Percentiles rank a stretch among this genome's conserved stretches.
Conservation (phyloP, 2,113 vertebrate genomes). For the Ammodytes marinus region DNA sequence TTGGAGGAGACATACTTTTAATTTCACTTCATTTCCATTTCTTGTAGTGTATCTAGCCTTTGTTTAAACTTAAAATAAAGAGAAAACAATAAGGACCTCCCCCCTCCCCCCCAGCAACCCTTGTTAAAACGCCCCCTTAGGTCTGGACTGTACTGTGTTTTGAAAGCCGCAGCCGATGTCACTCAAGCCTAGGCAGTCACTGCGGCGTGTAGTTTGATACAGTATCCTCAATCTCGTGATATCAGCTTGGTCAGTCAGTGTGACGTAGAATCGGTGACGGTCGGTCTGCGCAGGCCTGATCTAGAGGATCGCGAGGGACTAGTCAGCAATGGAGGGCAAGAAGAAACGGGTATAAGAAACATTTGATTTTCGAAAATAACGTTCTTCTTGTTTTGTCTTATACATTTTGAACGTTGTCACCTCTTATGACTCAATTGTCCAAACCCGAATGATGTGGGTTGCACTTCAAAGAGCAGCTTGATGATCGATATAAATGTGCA, state of each 20-base stretch:
- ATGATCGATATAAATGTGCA: not conserved
- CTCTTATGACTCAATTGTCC: not conserved
- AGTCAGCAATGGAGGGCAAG: slow-evolving; percentile 13
- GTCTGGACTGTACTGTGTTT: too few relatives aligned
- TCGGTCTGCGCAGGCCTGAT: not conserved
- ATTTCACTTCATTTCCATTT: too few relatives aligned
- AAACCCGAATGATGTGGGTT: not conserved
- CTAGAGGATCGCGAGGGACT: too few relatives aligned
- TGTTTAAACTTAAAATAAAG: too few relatives aligned
- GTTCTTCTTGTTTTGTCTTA: not conserved
- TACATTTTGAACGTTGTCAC: not conserved
- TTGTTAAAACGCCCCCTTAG: too few relatives aligned
- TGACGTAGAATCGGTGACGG: not conserved
- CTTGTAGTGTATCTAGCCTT: too few relatives aligned
- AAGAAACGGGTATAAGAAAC: slow-evolving; percentile 9
- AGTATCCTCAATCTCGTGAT: not conserved
- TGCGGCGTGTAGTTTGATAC: not conserved
- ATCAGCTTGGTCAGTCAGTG: not conserved
- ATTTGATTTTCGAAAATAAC: not conserved
- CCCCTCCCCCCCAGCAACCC: too few relatives aligned
- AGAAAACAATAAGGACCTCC: too few relatives aligned
- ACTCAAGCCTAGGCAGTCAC: not conserved
- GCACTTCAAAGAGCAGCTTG: not conserved
- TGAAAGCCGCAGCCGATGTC: too few relatives aligned
- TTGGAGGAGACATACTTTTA: too few relatives aligned